Base-by-base conservation (phyloP, 2,797 vertebrate genomes). In the Poeciliopsis presidionis region DNA sequence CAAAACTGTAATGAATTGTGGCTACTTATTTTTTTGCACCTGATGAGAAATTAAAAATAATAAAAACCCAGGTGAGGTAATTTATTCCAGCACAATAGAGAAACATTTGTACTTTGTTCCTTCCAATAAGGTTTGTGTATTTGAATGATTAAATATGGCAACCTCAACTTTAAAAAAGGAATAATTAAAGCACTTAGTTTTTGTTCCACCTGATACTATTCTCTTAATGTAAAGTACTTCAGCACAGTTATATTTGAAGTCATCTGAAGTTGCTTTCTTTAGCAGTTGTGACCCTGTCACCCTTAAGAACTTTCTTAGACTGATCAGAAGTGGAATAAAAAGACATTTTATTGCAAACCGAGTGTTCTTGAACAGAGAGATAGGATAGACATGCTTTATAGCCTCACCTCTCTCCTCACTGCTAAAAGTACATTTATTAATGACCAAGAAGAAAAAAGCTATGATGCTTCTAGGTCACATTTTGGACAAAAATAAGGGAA, bases 371-470 rank as follows among this genome's bases (percentile, higher is more conserved):
- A 92, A 94, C 92, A 94, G 92, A 94, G 89, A 90, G 87, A 85
- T 84, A 69, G 81, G 72, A 75, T 77, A 73, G 83, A 87, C 88
- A 90, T 88, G 86, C 85, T 59, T 84, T 82, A 43, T 75, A 89
- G 75, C 71, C 51, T 81, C 81, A 84, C 57, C 77, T 90, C 91
- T 91, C 89, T 87, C 84, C 90, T 86, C 73, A 73, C 82, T 63
- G 79, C 86, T 74, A 81, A 91, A 86, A 86, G 90, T 87, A 91
- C 92, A 86, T 91, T 86, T 92, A 89, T 91, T 94, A 94, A 94
- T 94, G 93, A 95, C 92, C 91, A 91, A 88, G 82, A 92, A 91
- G 85, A 89, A 89, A 92, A 92, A 90, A 93, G 90, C 82, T 81
- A 90, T 80, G 86, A 90, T 90, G 87, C 90, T 90, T 92, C 80